These are phyloP conservation scores for Sisyra terminalis DNA, from an alignment of 2,888 invertebrate species.

Conservation along the genomic window DNA sequence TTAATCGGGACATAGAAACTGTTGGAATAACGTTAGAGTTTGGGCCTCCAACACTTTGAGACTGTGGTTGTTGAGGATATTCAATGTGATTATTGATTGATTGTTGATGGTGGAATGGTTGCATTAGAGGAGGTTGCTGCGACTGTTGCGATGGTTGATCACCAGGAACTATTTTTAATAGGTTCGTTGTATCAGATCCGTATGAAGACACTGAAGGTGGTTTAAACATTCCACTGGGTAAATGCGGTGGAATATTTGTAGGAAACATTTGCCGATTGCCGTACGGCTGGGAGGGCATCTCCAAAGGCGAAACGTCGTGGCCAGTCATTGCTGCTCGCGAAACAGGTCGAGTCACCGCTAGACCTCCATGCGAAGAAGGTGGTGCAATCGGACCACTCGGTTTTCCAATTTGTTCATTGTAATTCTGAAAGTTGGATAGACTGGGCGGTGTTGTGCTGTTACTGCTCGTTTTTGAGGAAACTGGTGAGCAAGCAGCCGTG, in stretches of 20 bases:
- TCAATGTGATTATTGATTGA: slow-evolving; percentile 19
- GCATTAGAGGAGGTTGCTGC: slow-evolving; percentile 17
- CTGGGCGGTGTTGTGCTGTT: slow-evolving; percentile 36
- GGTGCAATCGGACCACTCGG: slow-evolving; percentile 19
- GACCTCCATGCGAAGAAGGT: slow-evolving; percentile 19
- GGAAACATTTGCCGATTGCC: slow-evolving; percentile 20
- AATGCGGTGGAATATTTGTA: slow-evolving; percentile 17
- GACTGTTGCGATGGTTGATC: slow-evolving; percentile 21
- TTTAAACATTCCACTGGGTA: slow-evolving; percentile 6
- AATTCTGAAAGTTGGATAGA: slow-evolving; percentile 16
- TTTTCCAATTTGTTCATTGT: slow-evolving; percentile 14
- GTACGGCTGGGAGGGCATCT: neutral
- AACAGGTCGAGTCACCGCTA: slow-evolving; percentile 24
- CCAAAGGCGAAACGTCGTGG: neutral
- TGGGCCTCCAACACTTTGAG: slow-evolving; percentile 14
- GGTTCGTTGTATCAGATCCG: slow-evolving; percentile 15
- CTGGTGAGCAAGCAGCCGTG: slow-evolving; percentile 60
- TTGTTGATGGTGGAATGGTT: slow-evolving; percentile 7
- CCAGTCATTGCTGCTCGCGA: slow-evolving; percentile 2
- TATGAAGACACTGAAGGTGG: slow-evolving; percentile 8
- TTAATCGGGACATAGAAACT: slow-evolving; percentile 47
- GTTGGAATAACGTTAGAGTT: slow-evolving; percentile 17
- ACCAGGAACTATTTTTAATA: slow-evolving; percentile 28
- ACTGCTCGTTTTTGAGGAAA: slow-evolving; percentile 41
- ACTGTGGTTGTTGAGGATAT: slow-evolving; percentile 5